phyloP scores from a whole-genome alignment of 2,797 vertebrate genomes.

The Danio choprae region DNA sequence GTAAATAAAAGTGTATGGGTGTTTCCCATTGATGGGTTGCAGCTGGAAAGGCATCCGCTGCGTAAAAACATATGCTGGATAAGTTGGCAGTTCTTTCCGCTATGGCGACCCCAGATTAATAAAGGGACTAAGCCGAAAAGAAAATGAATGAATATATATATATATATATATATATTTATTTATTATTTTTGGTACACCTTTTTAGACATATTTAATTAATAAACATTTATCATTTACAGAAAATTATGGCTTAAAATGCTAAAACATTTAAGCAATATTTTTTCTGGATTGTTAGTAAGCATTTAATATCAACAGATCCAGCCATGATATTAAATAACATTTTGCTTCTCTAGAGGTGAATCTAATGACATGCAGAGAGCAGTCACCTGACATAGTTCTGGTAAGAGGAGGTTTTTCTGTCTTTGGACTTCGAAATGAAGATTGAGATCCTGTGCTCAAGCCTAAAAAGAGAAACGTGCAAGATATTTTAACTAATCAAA shows the following conservation, averaged over 20 bases:
- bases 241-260: background rate
- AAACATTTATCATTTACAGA: background rate
- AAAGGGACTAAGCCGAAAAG: no score
- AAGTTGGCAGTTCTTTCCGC: no score
- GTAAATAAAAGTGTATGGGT: no score
- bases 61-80: no score
- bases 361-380: background rate
- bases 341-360: constrained; percentile 4
- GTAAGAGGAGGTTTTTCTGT: constrained; percentile 42
- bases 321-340: background rate
- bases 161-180: no score
- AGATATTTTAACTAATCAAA: background rate
- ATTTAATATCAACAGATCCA: constrained; percentile 7
- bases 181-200: no score
- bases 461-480: constrained; percentile 9
- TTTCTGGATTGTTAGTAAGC: background rate
- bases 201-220: no score
- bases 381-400: constrained; percentile 65
- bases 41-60: no score
- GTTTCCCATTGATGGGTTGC: no score
- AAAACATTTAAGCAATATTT: background rate
- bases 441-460: constrained; percentile 32
- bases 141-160: no score
- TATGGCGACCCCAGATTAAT: no score
- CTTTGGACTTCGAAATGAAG: background rate